Evolutionary conservation across 1,140 invertebrate species (phyloP), one percentile per base, ranked within the genome.

Genomic region (Brevipalpus yothersi): DNA sequence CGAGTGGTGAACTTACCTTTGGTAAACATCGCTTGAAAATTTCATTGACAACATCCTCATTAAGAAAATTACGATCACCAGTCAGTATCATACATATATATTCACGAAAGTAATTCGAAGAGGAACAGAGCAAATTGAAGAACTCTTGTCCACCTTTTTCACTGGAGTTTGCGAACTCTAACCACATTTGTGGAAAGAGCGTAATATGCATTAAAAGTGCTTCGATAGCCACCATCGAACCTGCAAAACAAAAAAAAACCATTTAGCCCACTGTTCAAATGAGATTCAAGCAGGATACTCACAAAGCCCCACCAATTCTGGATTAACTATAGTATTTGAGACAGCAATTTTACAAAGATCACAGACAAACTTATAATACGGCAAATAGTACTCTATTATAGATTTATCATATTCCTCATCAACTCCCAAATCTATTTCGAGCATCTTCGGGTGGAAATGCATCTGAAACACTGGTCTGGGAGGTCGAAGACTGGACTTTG

Each of bases 321-420:
- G 81, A 19, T 79, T 82, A 71, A 87, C 78, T 63, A 79, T 82
- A 62, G 84, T 81, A 62, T 83, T 78, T 67, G 81, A 83, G 53
- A 90, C 82, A 45, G 87, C 87, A 61, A 92, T 77, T 17, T 88
- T 77, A 70, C 86, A 86, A 74, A 92, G 82, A 19, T 86, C 80
- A 69, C 92, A 88, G 63, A 88, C 78, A 51, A 88, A 79, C 56
- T 80, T 78, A 67, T 89, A 84, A 71, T 89, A 89, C 0, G 83
- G 84, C 49, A 77, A 69, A 68, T 83, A 89, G 69, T 84, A 88
- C 55, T 82, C 80, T 41, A 80, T 73, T 19, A 89, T 70, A 4
- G 81, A 80, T 53, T 75, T 74, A 66, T 89, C 84, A 67, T 87
- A 88, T 19, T 83, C 81, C 10, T 79, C 77, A 73, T 88, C 84